Conservation (phyloP, 1,140 invertebrate species). For the Aricia agestis region DNA sequence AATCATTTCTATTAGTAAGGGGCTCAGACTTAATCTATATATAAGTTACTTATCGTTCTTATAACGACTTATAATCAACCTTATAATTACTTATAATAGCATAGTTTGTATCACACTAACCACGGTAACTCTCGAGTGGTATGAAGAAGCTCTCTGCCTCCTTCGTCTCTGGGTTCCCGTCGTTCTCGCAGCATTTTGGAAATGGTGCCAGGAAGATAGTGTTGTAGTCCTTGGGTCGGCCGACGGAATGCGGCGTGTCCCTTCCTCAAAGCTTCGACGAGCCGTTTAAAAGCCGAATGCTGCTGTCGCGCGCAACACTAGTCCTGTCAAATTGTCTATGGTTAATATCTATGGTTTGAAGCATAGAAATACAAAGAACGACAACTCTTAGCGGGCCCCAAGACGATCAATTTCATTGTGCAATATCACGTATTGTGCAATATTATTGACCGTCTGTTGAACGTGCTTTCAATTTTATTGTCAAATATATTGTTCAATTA, state of each 20-base stretch:
- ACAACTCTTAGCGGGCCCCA: too few relatives aligned
- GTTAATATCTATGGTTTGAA: neutral
- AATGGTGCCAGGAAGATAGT: conserved; percentile 40
- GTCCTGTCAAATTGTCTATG: conserved; percentile 39
- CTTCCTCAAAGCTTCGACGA: conserved; percentile 62
- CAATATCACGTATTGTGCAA: too few relatives aligned
- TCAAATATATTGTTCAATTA: too few relatives aligned
- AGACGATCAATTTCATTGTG: too few relatives aligned
- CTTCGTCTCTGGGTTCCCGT: conserved; percentile 43
- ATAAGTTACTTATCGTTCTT: too few relatives aligned
- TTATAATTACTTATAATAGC: neutral
- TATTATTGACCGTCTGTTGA: too few relatives aligned
- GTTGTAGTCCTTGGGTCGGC: neutral
- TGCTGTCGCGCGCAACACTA: conserved; percentile 59
- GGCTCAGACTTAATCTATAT: too few relatives aligned
- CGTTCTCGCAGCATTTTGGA: conserved; percentile 58
- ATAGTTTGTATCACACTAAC: conserved; percentile 16
- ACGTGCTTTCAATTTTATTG: too few relatives aligned
- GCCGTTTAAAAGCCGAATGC: conserved; percentile 58
- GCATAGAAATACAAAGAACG: too few relatives aligned
- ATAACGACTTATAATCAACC: too few relatives aligned
- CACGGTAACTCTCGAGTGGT: conserved; percentile 34
- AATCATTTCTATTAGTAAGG: too few relatives aligned
- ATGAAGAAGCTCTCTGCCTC: conserved; percentile 57
- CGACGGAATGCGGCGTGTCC: conserved; percentile 29